These are phyloP conservation scores for Trypoxylon attenuatum DNA, from an alignment of 2,888 invertebrate species.

Conservation along the genomic window DNA sequence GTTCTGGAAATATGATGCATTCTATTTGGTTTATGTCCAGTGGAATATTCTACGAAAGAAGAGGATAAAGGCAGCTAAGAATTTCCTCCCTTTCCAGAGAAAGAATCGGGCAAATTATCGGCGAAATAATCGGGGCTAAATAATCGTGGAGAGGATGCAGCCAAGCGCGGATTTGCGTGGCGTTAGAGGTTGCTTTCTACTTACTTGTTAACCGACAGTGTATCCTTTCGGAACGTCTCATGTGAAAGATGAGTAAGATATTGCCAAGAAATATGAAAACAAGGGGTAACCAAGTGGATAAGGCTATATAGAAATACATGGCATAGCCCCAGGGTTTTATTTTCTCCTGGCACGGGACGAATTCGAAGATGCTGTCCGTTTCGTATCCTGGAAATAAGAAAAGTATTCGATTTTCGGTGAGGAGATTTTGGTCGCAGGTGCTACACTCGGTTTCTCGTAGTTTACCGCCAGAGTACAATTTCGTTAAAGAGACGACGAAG, in stretches of 20 bases:
- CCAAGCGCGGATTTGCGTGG: too few relatives aligned
- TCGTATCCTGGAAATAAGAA: constrained; percentile 66
- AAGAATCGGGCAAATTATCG: too few relatives aligned
- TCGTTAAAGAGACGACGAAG: constrained; percentile 64
- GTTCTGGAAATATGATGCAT: constrained; percentile 64
- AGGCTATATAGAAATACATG: constrained; percentile 69
- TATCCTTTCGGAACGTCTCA: constrained; percentile 60
- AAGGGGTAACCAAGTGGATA: constrained; percentile 71
- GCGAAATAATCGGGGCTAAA: too few relatives aligned
- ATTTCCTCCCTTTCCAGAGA: neutral
- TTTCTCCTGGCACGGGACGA: constrained; percentile 65
- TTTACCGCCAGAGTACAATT: constrained; percentile 67
- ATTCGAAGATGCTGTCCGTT: constrained; percentile 71
- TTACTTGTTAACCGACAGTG: constrained; percentile 61
- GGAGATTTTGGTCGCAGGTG: too few relatives aligned
- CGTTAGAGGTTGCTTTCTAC: constrained; percentile 31
- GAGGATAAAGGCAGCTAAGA: constrained; percentile 19
- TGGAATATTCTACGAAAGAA: constrained; percentile 54
- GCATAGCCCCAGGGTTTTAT: constrained; percentile 65
- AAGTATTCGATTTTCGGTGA: too few relatives aligned
- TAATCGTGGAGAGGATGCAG: neutral
- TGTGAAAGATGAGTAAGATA: constrained; percentile 63
- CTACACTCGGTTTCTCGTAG: too few relatives aligned
- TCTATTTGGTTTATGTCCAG: constrained; percentile 48
- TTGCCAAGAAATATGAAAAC: constrained; percentile 70